phyloP scores from a whole-genome alignment of 1,140 invertebrate species.

The Cherax destructor region DNA sequence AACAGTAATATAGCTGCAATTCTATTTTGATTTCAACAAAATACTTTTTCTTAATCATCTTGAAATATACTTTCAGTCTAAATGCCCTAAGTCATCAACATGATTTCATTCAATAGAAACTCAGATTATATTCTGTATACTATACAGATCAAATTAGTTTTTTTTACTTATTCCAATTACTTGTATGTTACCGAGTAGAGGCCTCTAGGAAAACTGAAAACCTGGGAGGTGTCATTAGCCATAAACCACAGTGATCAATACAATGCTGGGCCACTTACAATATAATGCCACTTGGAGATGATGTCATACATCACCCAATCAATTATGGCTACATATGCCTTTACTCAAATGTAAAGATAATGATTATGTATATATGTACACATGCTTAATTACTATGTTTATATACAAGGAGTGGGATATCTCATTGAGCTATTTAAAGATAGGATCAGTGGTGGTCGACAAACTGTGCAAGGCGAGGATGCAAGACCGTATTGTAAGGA shows the following conservation, averaged over 20 bases:
- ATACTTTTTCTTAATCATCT: no score
- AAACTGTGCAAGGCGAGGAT: constrained; percentile 65
- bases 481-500: constrained; percentile 75
- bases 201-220: constrained; percentile 41
- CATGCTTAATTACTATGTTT: constrained; percentile 47
- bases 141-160: no score
- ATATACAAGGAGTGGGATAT: constrained; percentile 60
- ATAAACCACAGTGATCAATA: constrained; percentile 19
- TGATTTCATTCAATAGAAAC: no score
- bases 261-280: constrained; percentile 50
- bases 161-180: no score
- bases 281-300: constrained; percentile 68
- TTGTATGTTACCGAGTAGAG: constrained; percentile 6
- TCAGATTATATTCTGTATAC: no score
- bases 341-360: constrained; percentile 70
- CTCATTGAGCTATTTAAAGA: constrained; percentile 40
- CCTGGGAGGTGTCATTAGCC: constrained; percentile 4
- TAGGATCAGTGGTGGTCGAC: constrained; percentile 64
- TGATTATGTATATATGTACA: constrained; percentile 57
- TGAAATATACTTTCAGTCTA: no score
- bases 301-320: constrained; percentile 60
- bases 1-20: no score
- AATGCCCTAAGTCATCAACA: no score
- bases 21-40: no score
- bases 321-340: constrained; percentile 68